phyloP scores from a whole-genome alignment of 1,140 invertebrate species.

The Drosophila lacertosa region DNA sequence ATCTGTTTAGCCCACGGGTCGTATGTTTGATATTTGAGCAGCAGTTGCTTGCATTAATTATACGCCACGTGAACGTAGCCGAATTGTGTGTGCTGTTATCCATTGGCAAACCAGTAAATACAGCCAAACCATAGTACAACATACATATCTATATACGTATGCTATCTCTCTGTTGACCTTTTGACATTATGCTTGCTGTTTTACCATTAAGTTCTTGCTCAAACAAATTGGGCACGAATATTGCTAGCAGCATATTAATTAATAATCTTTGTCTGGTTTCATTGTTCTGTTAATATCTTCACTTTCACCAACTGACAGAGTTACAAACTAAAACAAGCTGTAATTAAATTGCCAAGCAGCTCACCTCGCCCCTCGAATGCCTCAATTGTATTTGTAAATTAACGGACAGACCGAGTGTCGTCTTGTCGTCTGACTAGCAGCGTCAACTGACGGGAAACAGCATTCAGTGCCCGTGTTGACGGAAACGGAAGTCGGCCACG shows the following conservation, averaged over 20 bases:
- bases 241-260: neutral
- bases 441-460: conserved; percentile 18
- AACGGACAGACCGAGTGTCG: conserved; percentile 46
- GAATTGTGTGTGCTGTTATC: neutral
- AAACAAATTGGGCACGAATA: neutral
- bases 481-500: conserved; percentile 42
- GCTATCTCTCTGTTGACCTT: neutral
- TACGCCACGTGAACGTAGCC: neutral
- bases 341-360: conserved; percentile 64
- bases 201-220: too few species aligned
- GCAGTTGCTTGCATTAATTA: conserved; percentile 53
- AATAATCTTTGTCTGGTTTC: neutral
- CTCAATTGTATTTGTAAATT: conserved; percentile 69
- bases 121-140: neutral
- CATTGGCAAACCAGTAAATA: neutral
- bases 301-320: conserved; percentile 3
- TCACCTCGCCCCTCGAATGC: neutral
- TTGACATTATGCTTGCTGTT: neutral
- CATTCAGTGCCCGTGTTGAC: conserved; percentile 29
- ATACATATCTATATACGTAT: neutral
- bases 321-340: conserved; percentile 39
- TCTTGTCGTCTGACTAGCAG: conserved; percentile 1
- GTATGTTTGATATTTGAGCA: conserved; percentile 49
- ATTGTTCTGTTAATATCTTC: conserved; percentile 4
- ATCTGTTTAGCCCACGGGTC: conserved; percentile 24